A percentile compares a stretch with the other conserved stretches of the same genome.
Conservation (phyloP, 2,888 invertebrate species). For the Drosophila neonasuta region DNA sequence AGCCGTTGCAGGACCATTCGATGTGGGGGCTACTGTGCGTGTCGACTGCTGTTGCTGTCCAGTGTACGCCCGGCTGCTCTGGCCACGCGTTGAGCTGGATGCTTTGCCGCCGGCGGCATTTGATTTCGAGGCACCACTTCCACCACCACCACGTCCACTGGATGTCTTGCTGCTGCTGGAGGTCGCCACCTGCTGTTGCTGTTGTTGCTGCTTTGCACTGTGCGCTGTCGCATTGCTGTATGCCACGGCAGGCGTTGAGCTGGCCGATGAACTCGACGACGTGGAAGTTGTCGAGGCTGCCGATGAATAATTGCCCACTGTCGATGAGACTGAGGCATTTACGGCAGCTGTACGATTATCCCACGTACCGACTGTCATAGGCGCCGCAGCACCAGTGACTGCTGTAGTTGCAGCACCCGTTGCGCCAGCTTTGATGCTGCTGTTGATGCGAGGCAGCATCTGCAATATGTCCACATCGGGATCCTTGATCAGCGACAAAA, state of each 20-base stretch:
- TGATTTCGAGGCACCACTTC: conserved; percentile 55
- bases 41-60: conserved; percentile 24
- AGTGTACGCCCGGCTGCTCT: conserved; percentile 44
- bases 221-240: conserved; percentile 50
- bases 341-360: conserved; percentile 79
- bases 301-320: conserved; percentile 62
- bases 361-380: conserved; percentile 80
- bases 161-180: conserved; percentile 39
- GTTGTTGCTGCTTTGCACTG: conserved; percentile 38
- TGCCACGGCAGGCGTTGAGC: conserved; percentile 57
- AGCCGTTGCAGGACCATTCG: conserved; percentile 37
- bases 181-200: conserved; percentile 22
- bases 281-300: conserved; percentile 74
- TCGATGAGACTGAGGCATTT: conserved; percentile 26
- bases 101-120: conserved; percentile 47
- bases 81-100: conserved; percentile 47
- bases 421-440: conserved; percentile 76
- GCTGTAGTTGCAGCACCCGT: conserved; percentile 14
- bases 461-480: conserved; percentile 95
- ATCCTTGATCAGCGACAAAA: conserved; percentile 96
- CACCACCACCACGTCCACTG: conserved; percentile 48
- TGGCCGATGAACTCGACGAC: conserved; percentile 70
- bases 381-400: conserved; percentile 24
- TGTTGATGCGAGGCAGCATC: conserved; percentile 87
- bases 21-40: conserved; percentile 24